Evolutionary conservation across 2,888 invertebrate genomes (phyloP).

Genomic region (Drosophila macrospina): DNA sequence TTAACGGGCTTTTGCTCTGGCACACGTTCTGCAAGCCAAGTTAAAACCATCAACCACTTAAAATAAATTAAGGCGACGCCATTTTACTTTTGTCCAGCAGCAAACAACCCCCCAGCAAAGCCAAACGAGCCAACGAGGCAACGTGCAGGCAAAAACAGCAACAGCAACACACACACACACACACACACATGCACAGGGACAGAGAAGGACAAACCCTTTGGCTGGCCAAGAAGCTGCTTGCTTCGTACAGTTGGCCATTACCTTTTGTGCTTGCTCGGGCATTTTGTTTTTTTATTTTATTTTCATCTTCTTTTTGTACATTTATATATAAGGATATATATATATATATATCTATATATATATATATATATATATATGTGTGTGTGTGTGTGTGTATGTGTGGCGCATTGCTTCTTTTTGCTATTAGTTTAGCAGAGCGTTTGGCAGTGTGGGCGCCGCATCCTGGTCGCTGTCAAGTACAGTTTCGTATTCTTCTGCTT

Average conservation of each 20-base stretch:
- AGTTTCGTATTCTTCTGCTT: slow-evolving; percentile 83
- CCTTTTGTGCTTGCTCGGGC: slow-evolving; percentile 66
- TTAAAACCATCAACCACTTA: slow-evolving; percentile 80
- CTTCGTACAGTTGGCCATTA: slow-evolving; percentile 70
- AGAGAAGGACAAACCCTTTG: slow-evolving; percentile 59
- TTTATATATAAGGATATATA: slow-evolving; percentile 23
- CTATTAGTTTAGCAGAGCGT: slow-evolving; percentile 69
- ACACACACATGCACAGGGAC: slow-evolving; percentile 28
- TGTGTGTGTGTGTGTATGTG: slow-evolving; percentile 1
- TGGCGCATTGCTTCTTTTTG: slow-evolving; percentile 56
- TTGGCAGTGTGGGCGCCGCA: slow-evolving; percentile 26
- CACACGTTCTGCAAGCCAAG: slow-evolving; percentile 46
- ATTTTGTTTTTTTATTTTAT: slow-evolving; percentile 45
- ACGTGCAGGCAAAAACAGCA: slow-evolving; percentile 62
- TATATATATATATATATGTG: slow-evolving; percentile 7
- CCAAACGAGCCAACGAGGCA: slow-evolving; percentile 46
- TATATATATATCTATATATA: neutral
- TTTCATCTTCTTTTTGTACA: slow-evolving; percentile 31
- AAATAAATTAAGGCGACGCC: slow-evolving; percentile 81
- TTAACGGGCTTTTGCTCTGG: slow-evolving; percentile 56
- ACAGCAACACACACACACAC: slow-evolving; percentile 28
- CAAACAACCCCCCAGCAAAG: slow-evolving; percentile 70
- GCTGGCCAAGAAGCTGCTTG: slow-evolving; percentile 63
- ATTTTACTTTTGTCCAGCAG: slow-evolving; percentile 72
- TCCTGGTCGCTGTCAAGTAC: slow-evolving; percentile 74